Evolutionary conservation across 1,140 invertebrate species (phyloP), one percentile per base, ranked within the genome.

Genomic region (Ylistrum balloti): DNA sequence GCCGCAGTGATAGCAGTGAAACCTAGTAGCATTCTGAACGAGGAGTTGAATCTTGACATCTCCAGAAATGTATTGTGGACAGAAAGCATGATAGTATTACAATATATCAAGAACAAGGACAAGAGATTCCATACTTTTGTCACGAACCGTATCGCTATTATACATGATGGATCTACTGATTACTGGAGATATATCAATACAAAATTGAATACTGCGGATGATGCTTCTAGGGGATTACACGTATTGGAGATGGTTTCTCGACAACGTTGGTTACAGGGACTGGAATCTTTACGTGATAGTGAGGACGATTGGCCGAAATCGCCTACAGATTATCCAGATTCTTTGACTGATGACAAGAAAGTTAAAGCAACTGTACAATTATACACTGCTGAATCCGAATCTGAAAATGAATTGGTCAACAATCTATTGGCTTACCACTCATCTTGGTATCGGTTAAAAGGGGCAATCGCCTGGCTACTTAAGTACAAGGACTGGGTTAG

Each of bases 171-270:
- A 22, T 41, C 87, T 20, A 45, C 32, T 22, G 45, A 45, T 13
- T 89, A 90, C 33, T 92, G 93, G 91, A 89, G 56, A 28, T 89
- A 93, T 87, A 87, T 92, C 0, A 32, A 48, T 0, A 33, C 74
- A 15, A 34, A 74, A 10, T 7, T 88, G 20, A 93, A 93, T 56
- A 89, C 93, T 48, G 93, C 90, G 3, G 93, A 93, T 32, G 22
- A 34, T 86, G 90, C 88, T 17, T 91, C 93, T n/a, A 74, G 93
- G 33, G 93, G 93, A 13, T 28, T 88, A 56, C 86, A 89, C 38
- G 7, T 32, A 11, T 87, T 34, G 9, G 17, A 56, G 20, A 56
- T 56, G 45, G 45, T 56, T 20, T 11, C 45, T 3, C 9, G 20
- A 17, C 45, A 56, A 56, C 45, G 45, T 11, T 56, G 45, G 22